Evolutionary conservation across 2,113 vertebrate species (phyloP), one percentile per base, ranked within the genome.

Genomic region (Mesoclemmys tuberculata): DNA sequence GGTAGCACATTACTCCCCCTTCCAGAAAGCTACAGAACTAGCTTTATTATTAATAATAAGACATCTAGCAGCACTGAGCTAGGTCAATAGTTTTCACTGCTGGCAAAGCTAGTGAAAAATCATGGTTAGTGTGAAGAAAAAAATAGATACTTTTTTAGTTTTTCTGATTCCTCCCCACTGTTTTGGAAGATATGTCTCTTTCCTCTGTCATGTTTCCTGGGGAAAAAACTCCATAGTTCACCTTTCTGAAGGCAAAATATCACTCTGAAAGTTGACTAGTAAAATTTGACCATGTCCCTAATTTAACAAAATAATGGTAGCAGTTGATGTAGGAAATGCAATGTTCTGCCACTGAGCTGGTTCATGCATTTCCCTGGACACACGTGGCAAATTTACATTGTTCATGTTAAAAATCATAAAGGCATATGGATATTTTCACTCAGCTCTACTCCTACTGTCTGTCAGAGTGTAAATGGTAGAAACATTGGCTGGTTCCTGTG

Each of bases 241-340:
- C 10, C 52, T 78, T 92, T 64, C 31, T 52, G 41, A 86, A 80
- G 2, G 10, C 74, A 58, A 93, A 90, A 81, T 51, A 24, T 61
- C 2, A 5, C 1, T 83, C 7, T 44, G 51, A 1, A 87, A 77
- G 4, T 12, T 83, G 29, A 21, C 21, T 81, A 78, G 87, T 27
- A 87, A 90, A 89, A 82, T 82, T 78, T 78, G 78, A 3, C 5
- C 0, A 2, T 64, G 3, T 16, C 84, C 91, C 75, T 94, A 16
- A 74, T 85, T 88, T 0, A 0, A 77, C 38, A 88, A 10, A 89
- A 51, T 13, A 54, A 27, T 38, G 46, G n/a, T 41, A 41, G 3
- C 78, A 56, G 51, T 90, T 91, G 68, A 90, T 96, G 84, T 19
- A 82, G 10, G 21, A 55, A 27, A 75, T 68, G 38, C 74, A 74